Evolutionary conservation across 2,797 vertebrate species (phyloP).

Genomic region (Chiloscyllium punctatum): DNA sequence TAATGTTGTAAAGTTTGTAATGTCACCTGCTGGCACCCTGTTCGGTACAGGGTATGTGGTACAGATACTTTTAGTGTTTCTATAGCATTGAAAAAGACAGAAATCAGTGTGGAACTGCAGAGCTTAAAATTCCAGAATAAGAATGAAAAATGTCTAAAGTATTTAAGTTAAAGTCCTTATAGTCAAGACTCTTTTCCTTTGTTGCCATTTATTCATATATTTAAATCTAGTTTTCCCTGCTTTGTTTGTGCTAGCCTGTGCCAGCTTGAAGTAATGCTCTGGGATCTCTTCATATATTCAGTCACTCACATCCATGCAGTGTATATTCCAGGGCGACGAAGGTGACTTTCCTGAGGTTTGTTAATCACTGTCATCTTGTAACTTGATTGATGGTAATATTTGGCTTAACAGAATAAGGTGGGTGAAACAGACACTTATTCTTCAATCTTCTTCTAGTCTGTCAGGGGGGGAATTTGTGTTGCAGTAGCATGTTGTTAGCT

Average conservation of each 20-base stretch:
- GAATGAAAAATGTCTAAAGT: no score
- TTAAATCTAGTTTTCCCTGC: neutral
- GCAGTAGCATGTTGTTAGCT: neutral
- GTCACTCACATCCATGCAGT: no score
- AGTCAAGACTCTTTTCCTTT: neutral
- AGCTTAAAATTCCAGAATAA: no score
- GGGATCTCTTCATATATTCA: no score
- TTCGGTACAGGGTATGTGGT: no score
- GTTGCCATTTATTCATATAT: neutral
- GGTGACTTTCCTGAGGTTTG: neutral
- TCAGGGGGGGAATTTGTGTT: neutral
- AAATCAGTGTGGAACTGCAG: no score
- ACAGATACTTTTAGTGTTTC: no score
- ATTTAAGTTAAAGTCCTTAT: no score
- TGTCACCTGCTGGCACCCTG: no score
- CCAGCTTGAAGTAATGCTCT: no score
- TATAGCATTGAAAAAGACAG: no score
- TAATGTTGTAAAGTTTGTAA: no score
- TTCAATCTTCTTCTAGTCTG: neutral
- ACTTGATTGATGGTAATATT: neutral
- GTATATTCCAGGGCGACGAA: neutral
- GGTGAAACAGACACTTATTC: neutral
- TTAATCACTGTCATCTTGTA: neutral
- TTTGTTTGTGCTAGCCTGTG: neutral
- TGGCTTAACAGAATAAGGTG: neutral